Evolutionary conservation across 2,888 invertebrate species (phyloP).

Genomic region (Entomobrya multifasciata): DNA sequence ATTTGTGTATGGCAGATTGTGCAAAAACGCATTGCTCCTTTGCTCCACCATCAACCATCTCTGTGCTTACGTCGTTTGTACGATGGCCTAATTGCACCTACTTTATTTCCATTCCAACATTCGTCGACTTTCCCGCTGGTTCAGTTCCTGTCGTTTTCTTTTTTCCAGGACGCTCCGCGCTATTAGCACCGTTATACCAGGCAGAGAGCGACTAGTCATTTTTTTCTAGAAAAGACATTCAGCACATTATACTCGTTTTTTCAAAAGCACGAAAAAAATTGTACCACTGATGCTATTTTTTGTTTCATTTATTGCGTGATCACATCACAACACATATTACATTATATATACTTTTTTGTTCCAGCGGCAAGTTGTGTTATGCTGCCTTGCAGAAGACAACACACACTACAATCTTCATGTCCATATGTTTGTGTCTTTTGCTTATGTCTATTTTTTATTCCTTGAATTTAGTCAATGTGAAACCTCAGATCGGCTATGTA

Average conservation of each 20-base stretch:
- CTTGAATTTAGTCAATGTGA: neutral
- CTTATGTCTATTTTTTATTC: too few relatives aligned
- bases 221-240: slow-evolving; percentile 24
- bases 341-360: neutral
- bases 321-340: neutral
- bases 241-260: slow-evolving; percentile 8
- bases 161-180: slow-evolving; percentile 41
- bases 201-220: slow-evolving; percentile 53
- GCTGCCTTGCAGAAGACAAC: too few relatives aligned
- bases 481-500: neutral
- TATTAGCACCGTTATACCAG: slow-evolving; percentile 45
- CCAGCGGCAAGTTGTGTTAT: too few relatives aligned
- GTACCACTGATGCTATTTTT: slow-evolving; percentile 1
- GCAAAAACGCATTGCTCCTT: neutral
- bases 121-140: slow-evolving; percentile 65
- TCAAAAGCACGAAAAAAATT: neutral
- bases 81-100: slow-evolving; percentile 69
- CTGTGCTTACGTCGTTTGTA: slow-evolving; percentile 55
- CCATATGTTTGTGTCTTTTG: slow-evolving; percentile 6
- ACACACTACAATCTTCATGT: neutral
- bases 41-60: slow-evolving; percentile 30
- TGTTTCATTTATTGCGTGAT: neutral
- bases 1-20: neutral
- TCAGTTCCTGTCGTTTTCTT: slow-evolving; percentile 66
- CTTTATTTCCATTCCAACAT: slow-evolving; percentile 63